Conservation (phyloP, 2,113 vertebrate species). For the Atrichornis clamosus region DNA sequence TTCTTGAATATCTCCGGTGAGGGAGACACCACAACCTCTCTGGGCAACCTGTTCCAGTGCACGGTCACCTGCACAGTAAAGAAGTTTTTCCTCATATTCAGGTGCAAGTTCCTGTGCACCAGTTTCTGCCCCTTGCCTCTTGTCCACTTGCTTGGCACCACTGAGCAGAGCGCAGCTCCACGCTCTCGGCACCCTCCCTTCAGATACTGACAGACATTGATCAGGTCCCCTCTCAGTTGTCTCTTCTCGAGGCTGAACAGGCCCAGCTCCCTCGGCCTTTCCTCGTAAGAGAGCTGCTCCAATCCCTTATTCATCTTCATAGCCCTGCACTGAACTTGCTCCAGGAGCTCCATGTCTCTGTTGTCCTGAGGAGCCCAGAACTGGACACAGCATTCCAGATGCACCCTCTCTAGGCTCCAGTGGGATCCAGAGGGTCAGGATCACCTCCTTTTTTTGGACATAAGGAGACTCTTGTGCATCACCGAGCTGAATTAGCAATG, state of each 20-base stretch:
- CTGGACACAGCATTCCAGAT: neutral
- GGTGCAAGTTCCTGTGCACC: neutral
- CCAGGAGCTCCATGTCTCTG: neutral
- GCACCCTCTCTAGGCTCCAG: rapidly evolving
- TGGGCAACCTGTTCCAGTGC: neutral
- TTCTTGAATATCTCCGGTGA: neutral
- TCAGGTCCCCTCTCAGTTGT: neutral
- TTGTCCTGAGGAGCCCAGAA: neutral
- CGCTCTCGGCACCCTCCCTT: rapidly evolving
- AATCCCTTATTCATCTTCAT: neutral
- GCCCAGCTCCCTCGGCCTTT: neutral
- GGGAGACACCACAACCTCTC: neutral
- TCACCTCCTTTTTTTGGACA: neutral
- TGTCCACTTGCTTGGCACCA: neutral
- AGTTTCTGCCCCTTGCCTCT: neutral
- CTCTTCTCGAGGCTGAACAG: neutral
- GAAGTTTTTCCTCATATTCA: neutral
- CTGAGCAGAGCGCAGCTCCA: rapidly evolving
- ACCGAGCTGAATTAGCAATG: neutral
- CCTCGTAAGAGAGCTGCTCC: neutral
- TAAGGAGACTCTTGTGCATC: neutral
- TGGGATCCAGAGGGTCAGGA: neutral
- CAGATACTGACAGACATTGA: neutral
- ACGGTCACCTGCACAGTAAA: neutral
- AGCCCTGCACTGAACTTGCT: neutral